These are phyloP conservation scores for Philhelius pedissequus DNA, from an alignment of 2,888 invertebrate genomes.

Conservation along the genomic window DNA sequence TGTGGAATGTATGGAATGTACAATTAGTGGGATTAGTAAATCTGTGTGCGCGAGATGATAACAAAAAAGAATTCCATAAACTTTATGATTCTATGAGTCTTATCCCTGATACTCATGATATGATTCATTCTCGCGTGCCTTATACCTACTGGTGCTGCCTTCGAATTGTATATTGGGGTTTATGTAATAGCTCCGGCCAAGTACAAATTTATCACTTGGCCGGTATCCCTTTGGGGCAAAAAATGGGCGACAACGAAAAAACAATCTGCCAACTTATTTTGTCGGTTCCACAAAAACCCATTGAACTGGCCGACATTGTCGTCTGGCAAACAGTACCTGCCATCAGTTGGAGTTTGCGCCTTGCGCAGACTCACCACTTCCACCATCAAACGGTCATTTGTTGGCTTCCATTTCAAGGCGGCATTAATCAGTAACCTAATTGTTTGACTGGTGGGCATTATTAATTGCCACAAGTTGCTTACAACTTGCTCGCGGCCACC, in stretches of 20 bases:
- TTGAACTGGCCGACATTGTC: constrained; percentile 52
- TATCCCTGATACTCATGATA: constrained; percentile 16
- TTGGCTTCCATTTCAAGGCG: constrained; percentile 55
- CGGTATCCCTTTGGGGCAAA: constrained; percentile 60
- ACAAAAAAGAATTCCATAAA: constrained; percentile 29
- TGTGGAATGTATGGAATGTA: constrained; percentile 61
- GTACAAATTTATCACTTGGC: constrained; percentile 52
- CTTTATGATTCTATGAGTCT: constrained; percentile 48
- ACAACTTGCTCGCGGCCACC: constrained; percentile 67
- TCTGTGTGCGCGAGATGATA: constrained; percentile 17
- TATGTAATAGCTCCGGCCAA: constrained; percentile 26
- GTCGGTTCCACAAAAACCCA: constrained; percentile 19
- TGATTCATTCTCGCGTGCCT: constrained; percentile 47
- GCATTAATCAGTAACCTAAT: constrained; percentile 68
- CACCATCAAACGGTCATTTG: not conserved
- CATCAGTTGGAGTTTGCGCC: not conserved
- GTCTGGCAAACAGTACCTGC: constrained; percentile 24
- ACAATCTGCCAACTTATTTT: not conserved
- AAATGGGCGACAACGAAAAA: constrained; percentile 3
- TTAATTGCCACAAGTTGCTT: constrained; percentile 67
- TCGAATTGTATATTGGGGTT: not conserved
- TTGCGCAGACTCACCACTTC: constrained; percentile 10
- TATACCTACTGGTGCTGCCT: not conserved
- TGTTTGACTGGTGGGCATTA: constrained; percentile 68
- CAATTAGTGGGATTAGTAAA: constrained; percentile 62